Percentiles rank a stretch among this genome's conserved stretches.
phyloP scores from a whole-genome alignment of 1,140 invertebrate species.

The Lordiphosa stackelbergi region DNA sequence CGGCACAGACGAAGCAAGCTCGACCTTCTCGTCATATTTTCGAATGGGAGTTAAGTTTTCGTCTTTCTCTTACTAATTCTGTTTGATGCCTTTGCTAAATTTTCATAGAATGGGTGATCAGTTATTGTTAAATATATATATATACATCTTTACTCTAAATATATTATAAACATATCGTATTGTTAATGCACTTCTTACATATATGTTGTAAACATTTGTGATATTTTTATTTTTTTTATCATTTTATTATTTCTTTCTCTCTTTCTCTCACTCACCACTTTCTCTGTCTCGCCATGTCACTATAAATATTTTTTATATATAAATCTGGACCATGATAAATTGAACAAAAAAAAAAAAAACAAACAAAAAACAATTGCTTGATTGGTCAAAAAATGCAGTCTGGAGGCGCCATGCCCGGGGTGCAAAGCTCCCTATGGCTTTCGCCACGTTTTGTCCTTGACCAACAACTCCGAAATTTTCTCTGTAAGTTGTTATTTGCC shows the following conservation, averaged over 20 bases:
- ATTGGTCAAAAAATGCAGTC: slow-evolving; percentile 78
- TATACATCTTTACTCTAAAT: slow-evolving; percentile 8
- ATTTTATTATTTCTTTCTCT: slow-evolving; percentile 29
- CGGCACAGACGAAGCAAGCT: too few species aligned
- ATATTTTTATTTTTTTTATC: slow-evolving; percentile 22
- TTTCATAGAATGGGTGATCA: slow-evolving; percentile 11
- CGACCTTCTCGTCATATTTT: too few species aligned
- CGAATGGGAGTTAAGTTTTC: too few species aligned
- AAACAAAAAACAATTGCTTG: slow-evolving; percentile 22
- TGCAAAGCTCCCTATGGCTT: slow-evolving; percentile 91
- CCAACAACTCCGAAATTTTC: slow-evolving; percentile 86
- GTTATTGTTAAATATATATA: background rate
- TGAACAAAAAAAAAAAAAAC: slow-evolving; percentile 12
- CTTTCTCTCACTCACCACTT: slow-evolving; percentile 28
- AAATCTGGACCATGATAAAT: slow-evolving; percentile 41
- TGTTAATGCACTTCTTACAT: slow-evolving; percentile 13
- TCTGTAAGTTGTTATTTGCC: slow-evolving; percentile 81
- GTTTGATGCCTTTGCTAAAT: slow-evolving; percentile 6
- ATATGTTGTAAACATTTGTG: slow-evolving; percentile 14
- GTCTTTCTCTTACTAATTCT: background rate
- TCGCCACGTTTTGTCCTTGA: slow-evolving; percentile 93
- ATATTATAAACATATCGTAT: slow-evolving; percentile 28
- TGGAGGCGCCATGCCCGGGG: slow-evolving; percentile 85
- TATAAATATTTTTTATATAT: slow-evolving; percentile 22
- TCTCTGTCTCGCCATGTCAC: slow-evolving; percentile 24